A percentile compares a stretch with the other conserved stretches of the same genome.
phyloP scores from a whole-genome alignment of 2,113 vertebrate species.

The Grammomys dolichurus region DNA sequence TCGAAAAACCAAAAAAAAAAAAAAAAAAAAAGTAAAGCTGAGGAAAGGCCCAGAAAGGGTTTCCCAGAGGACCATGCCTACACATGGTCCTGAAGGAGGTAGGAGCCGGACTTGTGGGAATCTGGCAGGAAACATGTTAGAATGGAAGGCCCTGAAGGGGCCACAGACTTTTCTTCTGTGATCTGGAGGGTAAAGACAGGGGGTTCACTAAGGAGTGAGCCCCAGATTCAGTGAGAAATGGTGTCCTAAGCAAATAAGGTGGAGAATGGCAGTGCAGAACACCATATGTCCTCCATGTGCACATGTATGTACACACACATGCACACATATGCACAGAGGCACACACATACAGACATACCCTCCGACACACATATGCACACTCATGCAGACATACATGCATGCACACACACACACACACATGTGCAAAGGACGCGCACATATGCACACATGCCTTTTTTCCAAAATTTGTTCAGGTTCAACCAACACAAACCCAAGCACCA shows the following conservation, averaged over 20 bases:
- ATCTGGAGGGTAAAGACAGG: not conserved
- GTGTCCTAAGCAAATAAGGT: not conserved
- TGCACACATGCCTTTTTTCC: not conserved
- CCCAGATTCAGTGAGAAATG: not conserved
- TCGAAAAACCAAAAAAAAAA: too few relatives aligned
- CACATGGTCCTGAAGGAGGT: not conserved
- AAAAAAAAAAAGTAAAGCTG: not conserved
- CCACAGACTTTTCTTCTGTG: not conserved
- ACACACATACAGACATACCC: not conserved
- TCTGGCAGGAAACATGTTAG: not conserved
- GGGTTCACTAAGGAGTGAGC: not conserved
- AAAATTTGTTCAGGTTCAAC: constrained; percentile 8
- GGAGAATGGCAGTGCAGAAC: not conserved
- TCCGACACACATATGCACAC: not conserved
- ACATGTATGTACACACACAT: too few relatives aligned
- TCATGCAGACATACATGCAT: not conserved
- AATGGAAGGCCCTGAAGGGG: not conserved
- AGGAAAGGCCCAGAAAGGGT: not conserved
- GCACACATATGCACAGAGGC: not conserved
- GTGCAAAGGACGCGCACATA: too few relatives aligned
- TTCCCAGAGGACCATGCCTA: not conserved
- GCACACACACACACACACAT: not conserved
- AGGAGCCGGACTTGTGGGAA: not conserved
- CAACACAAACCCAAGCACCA: not conserved
- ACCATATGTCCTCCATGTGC: too few relatives aligned